These are phyloP conservation scores for Drosophila lowei DNA, from an alignment of 1,140 invertebrate species.

Conservation along the genomic window DNA sequence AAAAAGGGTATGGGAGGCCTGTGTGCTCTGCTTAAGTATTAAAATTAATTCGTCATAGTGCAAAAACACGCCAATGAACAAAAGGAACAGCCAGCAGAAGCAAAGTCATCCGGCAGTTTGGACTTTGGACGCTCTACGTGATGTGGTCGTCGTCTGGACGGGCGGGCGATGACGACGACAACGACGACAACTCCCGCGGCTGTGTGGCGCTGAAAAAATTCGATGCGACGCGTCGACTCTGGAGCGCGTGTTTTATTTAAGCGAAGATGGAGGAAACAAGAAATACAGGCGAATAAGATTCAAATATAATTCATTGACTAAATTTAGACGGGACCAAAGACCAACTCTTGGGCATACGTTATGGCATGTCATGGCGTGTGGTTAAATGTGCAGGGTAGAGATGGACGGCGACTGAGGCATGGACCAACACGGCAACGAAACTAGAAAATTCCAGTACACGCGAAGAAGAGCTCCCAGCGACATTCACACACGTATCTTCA, in stretches of 20 bases:
- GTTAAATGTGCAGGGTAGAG: conserved; percentile 8
- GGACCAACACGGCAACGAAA: background rate
- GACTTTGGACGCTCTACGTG: conserved; percentile 62
- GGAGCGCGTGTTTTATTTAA: conserved; percentile 36
- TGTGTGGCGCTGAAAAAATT: conserved; percentile 33
- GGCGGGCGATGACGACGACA: conserved; percentile 39
- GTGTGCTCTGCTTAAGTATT: conserved; percentile 12
- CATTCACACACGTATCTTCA: no score
- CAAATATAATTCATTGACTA: conserved; percentile 46
- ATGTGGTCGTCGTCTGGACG: conserved; percentile 35
- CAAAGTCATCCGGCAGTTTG: conserved; percentile 50
- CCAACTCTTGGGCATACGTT: conserved; percentile 56
- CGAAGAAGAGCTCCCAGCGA: no score
- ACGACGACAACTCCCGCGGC: conserved; percentile 2
- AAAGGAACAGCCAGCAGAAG: conserved; percentile 22
- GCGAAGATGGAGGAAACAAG: conserved; percentile 4
- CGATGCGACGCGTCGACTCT: conserved; percentile 20
- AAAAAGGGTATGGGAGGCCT: background rate
- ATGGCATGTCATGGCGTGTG: conserved; percentile 10
- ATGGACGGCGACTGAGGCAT: no score
- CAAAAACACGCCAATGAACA: background rate
- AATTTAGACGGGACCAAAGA: conserved; percentile 58
- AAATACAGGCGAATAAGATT: conserved; percentile 30
- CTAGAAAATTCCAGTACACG: no score
- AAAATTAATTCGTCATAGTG: conserved; percentile 55